phyloP scores from a whole-genome alignment of 2,113 vertebrate genomes.

The Colinus virginianus region DNA sequence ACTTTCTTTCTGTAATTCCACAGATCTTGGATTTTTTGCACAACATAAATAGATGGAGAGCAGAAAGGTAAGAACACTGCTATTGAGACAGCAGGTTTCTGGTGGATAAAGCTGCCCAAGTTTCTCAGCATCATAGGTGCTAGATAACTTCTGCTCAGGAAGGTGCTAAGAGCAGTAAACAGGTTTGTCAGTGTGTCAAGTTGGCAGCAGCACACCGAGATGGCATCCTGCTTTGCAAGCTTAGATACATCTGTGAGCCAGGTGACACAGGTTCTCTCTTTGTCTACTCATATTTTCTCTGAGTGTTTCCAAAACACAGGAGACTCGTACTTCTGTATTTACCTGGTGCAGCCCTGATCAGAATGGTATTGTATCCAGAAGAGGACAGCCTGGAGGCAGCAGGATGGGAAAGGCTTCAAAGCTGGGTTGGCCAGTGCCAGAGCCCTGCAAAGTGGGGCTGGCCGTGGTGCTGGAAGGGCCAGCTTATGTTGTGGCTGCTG shows the following conservation, averaged over 20 bases:
- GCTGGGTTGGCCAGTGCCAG: rapidly evolving
- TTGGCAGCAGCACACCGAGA: not conserved
- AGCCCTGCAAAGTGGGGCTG: not conserved
- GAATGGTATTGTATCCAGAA: not conserved
- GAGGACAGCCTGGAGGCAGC: not conserved
- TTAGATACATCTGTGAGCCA: not conserved
- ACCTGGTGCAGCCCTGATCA: not conserved
- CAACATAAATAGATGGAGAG: not conserved
- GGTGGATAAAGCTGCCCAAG: not conserved
- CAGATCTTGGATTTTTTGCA: not conserved
- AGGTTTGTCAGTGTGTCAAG: not conserved
- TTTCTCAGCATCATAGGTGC: not conserved
- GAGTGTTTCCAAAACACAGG: not conserved
- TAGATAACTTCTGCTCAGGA: not conserved
- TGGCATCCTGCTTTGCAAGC: not conserved
- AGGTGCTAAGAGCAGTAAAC: not conserved
- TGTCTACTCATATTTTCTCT: not conserved
- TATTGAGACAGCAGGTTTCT: not conserved
- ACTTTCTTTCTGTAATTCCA: not conserved
- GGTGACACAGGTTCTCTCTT: not conserved
- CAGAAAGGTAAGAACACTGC: not conserved
- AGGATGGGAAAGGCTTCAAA: not conserved
- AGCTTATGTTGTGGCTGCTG: not conserved
- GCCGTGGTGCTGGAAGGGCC: not conserved
- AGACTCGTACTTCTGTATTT: not conserved